Base-by-base conservation (phyloP, 2,888 invertebrate species). In the Leucophenga maculata region DNA sequence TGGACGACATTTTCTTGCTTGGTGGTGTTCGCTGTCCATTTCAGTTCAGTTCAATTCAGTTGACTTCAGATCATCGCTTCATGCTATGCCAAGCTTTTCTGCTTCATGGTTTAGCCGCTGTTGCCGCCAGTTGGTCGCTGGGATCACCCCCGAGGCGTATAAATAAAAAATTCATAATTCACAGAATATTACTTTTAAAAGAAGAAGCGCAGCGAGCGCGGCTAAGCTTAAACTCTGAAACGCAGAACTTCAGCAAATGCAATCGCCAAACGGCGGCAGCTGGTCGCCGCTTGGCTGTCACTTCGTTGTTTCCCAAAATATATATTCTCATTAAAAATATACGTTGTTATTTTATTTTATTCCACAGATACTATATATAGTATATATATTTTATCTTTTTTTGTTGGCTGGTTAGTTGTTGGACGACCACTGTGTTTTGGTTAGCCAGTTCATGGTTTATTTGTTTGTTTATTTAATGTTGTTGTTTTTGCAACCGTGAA, bases 251-350 rank as follows among this genome's bases (percentile, higher is more conserved):
- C 26, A 64, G n/a, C 20, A 64, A 64, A 64, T n/a, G 46, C 62
- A 48, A 39, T 39, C 39, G 39, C 39, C 3, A 39, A 54, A 50
- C 52, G 50, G 52, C 70, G 69, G 59, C 69, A 71, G 74, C 59
- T 74, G 72, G 74, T 71, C 72, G 72, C 70, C 67, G 44, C 46
- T 54, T 46, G 70, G 72, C 76, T 80, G 77, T 78, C 79, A 78
- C 77, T 80, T 77, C 78, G 72, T 74, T 83, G 78, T 74, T 76
- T 76, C 80, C 75, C 73, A 77, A 84, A 76, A 82, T 84, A 84
- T 84, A 84, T 84, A 84, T 84, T 84, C 84, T 81, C 81, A 81
- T 81, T 81, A 81, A 81, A 81, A 84, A 46, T 22, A 48, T 50
- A 50, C 50, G 50, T 64, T 46, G 18, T 64, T 20, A 20, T 46